phyloP scores from a whole-genome alignment of 2,113 vertebrate species.

The Ondatra zibethicus region DNA sequence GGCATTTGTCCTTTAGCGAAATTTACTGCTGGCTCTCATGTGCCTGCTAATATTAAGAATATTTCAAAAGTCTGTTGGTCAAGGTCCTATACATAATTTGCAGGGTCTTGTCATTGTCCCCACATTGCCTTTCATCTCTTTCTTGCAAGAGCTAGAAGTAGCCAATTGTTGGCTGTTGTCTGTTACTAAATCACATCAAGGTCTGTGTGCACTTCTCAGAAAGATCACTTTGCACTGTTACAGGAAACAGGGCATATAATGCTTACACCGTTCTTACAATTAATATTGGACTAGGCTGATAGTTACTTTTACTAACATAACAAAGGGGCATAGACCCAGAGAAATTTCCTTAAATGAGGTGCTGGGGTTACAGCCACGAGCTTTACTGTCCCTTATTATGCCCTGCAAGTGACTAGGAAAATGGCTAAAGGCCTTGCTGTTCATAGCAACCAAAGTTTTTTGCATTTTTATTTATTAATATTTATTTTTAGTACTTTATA shows the following conservation, averaged over 20 bases:
- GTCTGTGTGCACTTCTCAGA: slow-evolving; percentile 24
- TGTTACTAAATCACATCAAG: slow-evolving; percentile 62
- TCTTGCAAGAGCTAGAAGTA: slow-evolving; percentile 49
- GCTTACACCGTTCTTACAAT: not conserved
- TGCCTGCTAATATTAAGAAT: not conserved
- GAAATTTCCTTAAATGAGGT: not conserved
- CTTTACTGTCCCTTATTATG: slow-evolving; percentile 16
- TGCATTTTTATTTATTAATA: not conserved
- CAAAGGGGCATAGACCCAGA: not conserved
- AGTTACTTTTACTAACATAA: not conserved
- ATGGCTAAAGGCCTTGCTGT: not conserved
- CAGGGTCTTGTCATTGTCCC: slow-evolving; percentile 13
- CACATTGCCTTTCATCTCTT: not conserved
- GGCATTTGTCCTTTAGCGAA: not conserved
- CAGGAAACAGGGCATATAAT: not conserved
- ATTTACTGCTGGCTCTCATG: not conserved
- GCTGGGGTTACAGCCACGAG: not conserved
- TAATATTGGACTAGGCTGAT: not conserved
- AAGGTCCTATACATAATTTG: not conserved
- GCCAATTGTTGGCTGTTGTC: slow-evolving; percentile 37
- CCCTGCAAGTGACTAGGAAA: not conserved
- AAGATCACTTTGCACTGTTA: slow-evolving; percentile 26
- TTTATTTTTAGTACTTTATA: not conserved
- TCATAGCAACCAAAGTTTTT: not conserved
- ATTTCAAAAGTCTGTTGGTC: not conserved